Evolutionary conservation across 2,888 invertebrate genomes (phyloP).

Genomic region (Apoda limacodes): DNA sequence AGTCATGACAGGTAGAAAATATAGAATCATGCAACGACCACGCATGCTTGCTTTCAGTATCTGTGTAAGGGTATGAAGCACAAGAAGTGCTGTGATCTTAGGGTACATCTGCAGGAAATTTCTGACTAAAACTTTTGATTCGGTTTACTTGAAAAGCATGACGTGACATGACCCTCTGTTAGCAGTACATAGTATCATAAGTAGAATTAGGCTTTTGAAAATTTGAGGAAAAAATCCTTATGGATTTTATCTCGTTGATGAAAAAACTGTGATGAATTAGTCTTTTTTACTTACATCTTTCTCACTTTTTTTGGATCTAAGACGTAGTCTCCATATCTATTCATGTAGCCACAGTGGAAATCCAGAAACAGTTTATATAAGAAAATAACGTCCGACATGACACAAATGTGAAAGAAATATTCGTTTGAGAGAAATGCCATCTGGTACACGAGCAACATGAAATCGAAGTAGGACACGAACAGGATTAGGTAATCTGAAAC

Average conservation of each 20-base stretch:
- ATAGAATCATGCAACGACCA: too few relatives aligned
- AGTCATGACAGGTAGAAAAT: too few relatives aligned
- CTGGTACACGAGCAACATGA: slow-evolving; percentile 56
- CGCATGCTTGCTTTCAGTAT: too few relatives aligned
- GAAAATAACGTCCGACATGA: slow-evolving; percentile 47
- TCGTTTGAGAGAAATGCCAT: slow-evolving; percentile 56
- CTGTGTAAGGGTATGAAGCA: too few relatives aligned
- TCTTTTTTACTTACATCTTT: slow-evolving; percentile 44
- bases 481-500: slow-evolving; percentile 54
- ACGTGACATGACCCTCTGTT: too few relatives aligned
- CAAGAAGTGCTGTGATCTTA: too few relatives aligned
- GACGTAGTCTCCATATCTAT: slow-evolving; percentile 61
- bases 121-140: too few relatives aligned
- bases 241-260: background rate
- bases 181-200: too few relatives aligned
- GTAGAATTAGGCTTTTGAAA: background rate
- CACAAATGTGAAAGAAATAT: slow-evolving; percentile 37
- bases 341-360: slow-evolving; percentile 57
- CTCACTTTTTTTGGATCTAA: slow-evolving; percentile 51
- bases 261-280: background rate
- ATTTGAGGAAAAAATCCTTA: background rate
- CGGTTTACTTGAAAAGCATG: too few relatives aligned
- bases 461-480: slow-evolving; percentile 47
- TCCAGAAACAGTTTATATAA: slow-evolving; percentile 57
- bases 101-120: too few relatives aligned